phyloP scores from a whole-genome alignment of 2,888 invertebrate genomes.

The Leptopilina syphax region DNA sequence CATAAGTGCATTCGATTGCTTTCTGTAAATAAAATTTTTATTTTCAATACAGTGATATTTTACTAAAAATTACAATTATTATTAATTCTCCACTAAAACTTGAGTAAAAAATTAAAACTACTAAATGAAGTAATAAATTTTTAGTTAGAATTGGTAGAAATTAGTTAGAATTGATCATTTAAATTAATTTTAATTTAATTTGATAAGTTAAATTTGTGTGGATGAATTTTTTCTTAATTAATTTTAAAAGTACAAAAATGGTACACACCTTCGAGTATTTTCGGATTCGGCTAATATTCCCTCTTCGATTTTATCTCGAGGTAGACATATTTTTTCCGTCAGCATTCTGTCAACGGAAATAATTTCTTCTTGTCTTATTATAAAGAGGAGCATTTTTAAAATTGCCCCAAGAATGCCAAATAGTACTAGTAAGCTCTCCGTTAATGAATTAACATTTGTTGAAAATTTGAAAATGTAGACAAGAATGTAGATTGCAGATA shows the following conservation, averaged over 20 bases:
- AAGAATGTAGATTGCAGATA: neutral
- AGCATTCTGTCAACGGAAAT: neutral
- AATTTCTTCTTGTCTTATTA: neutral
- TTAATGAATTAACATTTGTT: neutral
- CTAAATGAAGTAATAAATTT: no score
- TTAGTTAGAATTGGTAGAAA: no score
- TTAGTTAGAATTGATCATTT: no score
- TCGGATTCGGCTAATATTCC: neutral
- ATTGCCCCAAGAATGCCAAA: neutral
- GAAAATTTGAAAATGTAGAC: neutral
- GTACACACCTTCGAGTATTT: neutral
- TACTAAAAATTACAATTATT: no score
- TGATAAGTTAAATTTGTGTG: no score
- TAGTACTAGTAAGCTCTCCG: neutral
- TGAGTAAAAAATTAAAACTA: no score
- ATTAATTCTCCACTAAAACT: no score
- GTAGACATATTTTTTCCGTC: neutral
- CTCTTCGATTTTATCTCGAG: neutral
- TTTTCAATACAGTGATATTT: neutral
- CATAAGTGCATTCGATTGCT: neutral
- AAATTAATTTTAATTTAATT: no score
- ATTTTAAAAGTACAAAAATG: neutral
- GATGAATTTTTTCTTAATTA: no score
- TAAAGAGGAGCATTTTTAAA: neutral
- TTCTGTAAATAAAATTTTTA: slow-evolving; percentile 4